A percentile compares a stretch with the other conserved stretches of the same genome.
Evolutionary conservation across 1,140 invertebrate genomes (phyloP).

Genomic region (Doryteuthis pealeii): DNA sequence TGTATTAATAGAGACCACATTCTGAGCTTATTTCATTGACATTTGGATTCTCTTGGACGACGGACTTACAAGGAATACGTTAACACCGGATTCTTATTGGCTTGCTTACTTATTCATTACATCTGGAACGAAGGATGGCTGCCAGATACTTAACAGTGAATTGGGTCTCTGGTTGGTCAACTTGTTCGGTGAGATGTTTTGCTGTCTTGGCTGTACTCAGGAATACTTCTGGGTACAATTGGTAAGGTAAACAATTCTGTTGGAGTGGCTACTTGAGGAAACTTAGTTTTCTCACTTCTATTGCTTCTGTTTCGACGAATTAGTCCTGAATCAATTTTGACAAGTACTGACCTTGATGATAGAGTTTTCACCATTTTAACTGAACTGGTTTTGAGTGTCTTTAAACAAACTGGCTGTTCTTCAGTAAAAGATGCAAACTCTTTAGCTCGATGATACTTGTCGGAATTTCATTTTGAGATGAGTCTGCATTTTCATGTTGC

Average conservation of each 20-base stretch:
- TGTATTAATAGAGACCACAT: no score
- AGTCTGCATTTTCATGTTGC: neutral
- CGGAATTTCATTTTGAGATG: neutral
- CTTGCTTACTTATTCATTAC: no score
- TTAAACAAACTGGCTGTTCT: neutral
- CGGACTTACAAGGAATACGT: no score
- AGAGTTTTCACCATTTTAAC: neutral
- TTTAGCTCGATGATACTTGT: neutral
- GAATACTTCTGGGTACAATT: no score
- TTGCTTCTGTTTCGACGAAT: neutral
- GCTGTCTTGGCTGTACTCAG: neutral
- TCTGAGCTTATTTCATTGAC: no score
- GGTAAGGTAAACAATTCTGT: neutral
- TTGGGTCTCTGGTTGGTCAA: neutral
- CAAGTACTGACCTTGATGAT: neutral
- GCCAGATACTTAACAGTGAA: no score
- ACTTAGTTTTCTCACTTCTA: neutral
- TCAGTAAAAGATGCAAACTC: neutral
- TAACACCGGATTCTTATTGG: no score
- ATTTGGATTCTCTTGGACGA: no score
- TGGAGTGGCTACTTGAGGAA: neutral
- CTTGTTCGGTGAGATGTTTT: neutral
- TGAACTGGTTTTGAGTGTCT: neutral
- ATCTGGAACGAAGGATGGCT: no score
- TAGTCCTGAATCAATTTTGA: neutral